These are phyloP conservation scores for Hapalemur alaotrensis DNA, from an alignment of 2,797 vertebrate genomes.

Conservation along the genomic window DNA sequence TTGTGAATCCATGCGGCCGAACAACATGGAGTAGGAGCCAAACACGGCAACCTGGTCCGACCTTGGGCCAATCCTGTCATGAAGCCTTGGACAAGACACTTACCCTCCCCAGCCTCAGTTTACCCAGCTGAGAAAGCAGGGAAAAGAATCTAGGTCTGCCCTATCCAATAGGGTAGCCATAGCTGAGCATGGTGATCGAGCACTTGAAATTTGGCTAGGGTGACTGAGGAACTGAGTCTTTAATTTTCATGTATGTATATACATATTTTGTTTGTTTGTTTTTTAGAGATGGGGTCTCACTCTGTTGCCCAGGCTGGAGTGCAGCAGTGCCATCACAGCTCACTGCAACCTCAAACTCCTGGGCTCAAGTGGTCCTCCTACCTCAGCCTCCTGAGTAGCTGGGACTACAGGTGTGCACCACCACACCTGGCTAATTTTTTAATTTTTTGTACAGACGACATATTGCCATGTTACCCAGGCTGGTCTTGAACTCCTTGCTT, in stretches of 20 bases:
- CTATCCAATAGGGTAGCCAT: background rate
- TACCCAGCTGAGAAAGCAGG: background rate
- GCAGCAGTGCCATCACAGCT: too few species aligned
- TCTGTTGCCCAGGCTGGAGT: too few species aligned
- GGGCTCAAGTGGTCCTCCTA: too few species aligned
- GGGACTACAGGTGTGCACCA: too few species aligned
- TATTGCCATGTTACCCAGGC: too few species aligned
- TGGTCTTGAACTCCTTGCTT: background rate
- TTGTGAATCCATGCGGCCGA: background rate
- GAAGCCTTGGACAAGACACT: background rate
- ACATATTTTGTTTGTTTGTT: too few species aligned
- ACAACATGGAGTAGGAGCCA: background rate
- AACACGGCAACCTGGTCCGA: accelerated
- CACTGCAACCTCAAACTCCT: too few species aligned
- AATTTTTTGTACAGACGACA: too few species aligned
- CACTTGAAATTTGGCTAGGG: accelerated
- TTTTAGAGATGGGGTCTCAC: too few species aligned
- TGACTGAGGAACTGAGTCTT: background rate
- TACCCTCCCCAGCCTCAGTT: background rate
- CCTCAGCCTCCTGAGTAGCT: too few species aligned
- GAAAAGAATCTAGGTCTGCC: background rate
- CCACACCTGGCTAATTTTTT: too few species aligned
- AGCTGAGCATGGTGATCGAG: accelerated
- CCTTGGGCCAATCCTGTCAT: too few species aligned
- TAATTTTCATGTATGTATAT: background rate